Evolutionary conservation across 2,113 vertebrate species (phyloP), one percentile per base, ranked within the genome.

Genomic region (Lophotis ruficrista): DNA sequence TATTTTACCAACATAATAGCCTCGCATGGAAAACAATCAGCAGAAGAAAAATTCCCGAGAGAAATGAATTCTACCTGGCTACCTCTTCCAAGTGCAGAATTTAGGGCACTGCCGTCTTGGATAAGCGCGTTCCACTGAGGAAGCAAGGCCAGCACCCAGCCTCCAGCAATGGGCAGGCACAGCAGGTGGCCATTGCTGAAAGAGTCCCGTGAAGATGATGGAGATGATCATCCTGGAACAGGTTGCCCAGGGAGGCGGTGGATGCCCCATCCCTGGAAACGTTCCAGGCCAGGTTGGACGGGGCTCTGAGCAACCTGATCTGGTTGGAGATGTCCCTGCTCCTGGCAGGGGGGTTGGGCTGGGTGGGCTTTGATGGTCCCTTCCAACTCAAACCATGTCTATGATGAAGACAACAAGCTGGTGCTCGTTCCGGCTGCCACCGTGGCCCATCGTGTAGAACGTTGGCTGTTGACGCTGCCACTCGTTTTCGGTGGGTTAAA

Each of bases 381-480:
- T 43, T 43, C 41, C 14, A 11, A 15, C 41, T 14, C 41, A 43
- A 43, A 43, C 41, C 14, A 15, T 43, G n/a, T n/a, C n/a, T n/a
- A n/a, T n/a, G n/a, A 90, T 75, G 93, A 83, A 94, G 86, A 90
- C 93, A 89, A 93, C 72, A 90, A 89, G 92, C 89, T 95, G 89
- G 70, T 72, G 84, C 68, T 70, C 93, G 88, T 79, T 72, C 92
- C 81, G 90, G 64, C 94, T 96, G 77, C 79, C 60, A 16, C 58
- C 79, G 66, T 41, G 51, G 83, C 92, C 64, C 77, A 87, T 82
- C 30, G 11, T 1, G 78, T 56, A 83, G 87, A 73, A 90, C 9
- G 68, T 72, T 96, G 97, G 91, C 90, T 96, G 73, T 95, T 97
- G 94, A 95, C 90, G 89, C 78, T 71, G 79, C 69, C 93, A 78